These are phyloP conservation scores for Ormyrus rosae DNA, from an alignment of 2,888 invertebrate species.

Conservation along the genomic window DNA sequence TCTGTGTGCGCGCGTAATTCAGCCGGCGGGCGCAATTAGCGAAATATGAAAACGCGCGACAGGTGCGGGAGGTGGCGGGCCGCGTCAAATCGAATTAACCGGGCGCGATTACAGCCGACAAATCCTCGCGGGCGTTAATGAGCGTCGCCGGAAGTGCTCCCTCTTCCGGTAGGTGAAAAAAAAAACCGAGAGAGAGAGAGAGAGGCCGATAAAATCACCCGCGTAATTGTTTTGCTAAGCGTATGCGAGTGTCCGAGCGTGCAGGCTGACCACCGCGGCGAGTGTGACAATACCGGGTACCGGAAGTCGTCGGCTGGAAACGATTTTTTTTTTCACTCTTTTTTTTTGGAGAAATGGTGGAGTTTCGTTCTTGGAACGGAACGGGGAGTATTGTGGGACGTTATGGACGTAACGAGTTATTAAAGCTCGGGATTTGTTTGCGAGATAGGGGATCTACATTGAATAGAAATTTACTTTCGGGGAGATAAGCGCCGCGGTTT, in stretches of 20 bases:
- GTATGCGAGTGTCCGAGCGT: constrained; percentile 71
- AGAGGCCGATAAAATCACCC: constrained; percentile 73
- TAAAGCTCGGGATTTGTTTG: constrained; percentile 41
- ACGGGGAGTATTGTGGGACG: constrained; percentile 48
- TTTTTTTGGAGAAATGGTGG: constrained; percentile 9
- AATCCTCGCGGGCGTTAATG: constrained; percentile 75
- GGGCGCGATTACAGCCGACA: constrained; percentile 72
- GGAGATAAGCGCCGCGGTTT: constrained; percentile 9
- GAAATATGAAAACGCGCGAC: neutral
- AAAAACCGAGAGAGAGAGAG: constrained; percentile 36
- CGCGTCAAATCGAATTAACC: constrained; percentile 72
- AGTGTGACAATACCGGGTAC: constrained; percentile 40
- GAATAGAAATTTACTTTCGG: constrained; percentile 6
- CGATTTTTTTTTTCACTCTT: constrained; percentile 23
- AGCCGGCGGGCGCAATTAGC: constrained; percentile 1
- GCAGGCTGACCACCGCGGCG: constrained; percentile 37
- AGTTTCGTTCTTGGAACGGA: constrained; percentile 39
- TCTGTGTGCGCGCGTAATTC: neutral
- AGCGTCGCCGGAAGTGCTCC: constrained; percentile 72
- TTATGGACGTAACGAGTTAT: constrained; percentile 45
- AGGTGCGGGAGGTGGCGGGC: constrained; percentile 18
- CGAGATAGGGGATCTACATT: constrained; percentile 3
- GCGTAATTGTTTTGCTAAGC: constrained; percentile 75
- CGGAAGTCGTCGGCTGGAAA: constrained; percentile 52
- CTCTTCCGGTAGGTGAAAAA: constrained; percentile 50